These are phyloP conservation scores for Cavia porcellus DNA, from an alignment of 2,113 vertebrate species.

Conservation along the genomic window DNA sequence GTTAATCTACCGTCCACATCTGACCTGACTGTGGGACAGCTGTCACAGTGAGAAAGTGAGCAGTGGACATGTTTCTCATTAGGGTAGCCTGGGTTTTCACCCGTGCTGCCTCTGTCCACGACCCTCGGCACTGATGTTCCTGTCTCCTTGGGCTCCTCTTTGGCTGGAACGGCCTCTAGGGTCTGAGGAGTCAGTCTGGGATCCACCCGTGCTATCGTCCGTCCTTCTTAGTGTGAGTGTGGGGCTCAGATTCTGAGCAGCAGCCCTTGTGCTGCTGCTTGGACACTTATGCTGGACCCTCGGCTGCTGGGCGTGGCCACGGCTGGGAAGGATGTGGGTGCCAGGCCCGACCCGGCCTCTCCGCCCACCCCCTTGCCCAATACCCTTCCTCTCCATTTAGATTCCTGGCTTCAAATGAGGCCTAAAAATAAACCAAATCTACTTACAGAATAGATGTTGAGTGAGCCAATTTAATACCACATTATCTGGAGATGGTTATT, in stretches of 20 bases:
- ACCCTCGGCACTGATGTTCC: accelerated
- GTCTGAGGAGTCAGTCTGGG: no score
- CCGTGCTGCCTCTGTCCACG: no score
- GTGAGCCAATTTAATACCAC: conserved; percentile 66
- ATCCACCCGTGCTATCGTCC: accelerated
- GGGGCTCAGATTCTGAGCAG: accelerated
- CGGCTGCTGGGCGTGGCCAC: accelerated
- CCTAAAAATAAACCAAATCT: conserved; percentile 77
- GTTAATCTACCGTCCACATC: accelerated
- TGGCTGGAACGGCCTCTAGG: neutral
- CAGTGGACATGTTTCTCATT: accelerated
- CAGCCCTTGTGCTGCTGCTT: accelerated
- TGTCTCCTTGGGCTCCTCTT: accelerated
- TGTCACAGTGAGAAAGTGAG: accelerated
- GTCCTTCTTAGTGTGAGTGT: accelerated
- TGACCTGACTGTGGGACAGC: accelerated
- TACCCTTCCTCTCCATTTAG: conserved; percentile 52
- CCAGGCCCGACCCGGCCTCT: accelerated
- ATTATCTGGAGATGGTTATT: conserved; percentile 80
- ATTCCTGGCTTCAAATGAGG: conserved; percentile 58
- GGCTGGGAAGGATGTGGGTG: neutral
- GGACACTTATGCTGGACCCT: accelerated
- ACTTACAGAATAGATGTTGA: conserved; percentile 67
- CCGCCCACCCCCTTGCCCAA: neutral
- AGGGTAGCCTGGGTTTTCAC: accelerated